These are phyloP conservation scores for Spilosoma lubricipeda DNA, from an alignment of 2,888 invertebrate species.

Conservation along the genomic window DNA sequence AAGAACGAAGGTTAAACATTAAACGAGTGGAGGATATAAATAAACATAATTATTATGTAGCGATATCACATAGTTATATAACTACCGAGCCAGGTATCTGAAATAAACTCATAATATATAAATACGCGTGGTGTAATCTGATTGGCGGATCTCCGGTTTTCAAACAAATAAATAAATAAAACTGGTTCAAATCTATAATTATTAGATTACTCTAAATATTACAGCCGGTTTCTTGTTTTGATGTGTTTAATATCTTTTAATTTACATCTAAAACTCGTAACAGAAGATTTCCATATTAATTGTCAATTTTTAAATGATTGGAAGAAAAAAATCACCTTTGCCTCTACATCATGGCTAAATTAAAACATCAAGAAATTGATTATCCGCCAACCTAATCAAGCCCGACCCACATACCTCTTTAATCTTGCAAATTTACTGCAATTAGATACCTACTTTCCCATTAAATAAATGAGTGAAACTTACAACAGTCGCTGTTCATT, in stretches of 20 bases:
- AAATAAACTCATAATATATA: neutral
- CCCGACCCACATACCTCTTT: conserved; percentile 15
- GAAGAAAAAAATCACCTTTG: conserved; percentile 17
- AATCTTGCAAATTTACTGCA: conserved; percentile 45
- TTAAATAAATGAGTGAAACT: conserved; percentile 65
- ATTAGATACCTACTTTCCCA: conserved; percentile 63
- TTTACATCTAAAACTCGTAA: conserved; percentile 15
- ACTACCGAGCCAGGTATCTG: neutral
- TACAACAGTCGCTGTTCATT: conserved; percentile 30
- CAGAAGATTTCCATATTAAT: conserved; percentile 30
- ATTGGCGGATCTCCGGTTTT: conserved; percentile 5
- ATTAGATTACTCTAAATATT: conserved; percentile 28
- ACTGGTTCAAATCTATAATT: conserved; percentile 46
- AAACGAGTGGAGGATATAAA: neutral
- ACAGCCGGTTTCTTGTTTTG: conserved; percentile 30
- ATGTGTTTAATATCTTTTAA: conserved; percentile 19
- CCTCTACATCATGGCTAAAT: neutral
- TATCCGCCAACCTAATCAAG: conserved; percentile 2
- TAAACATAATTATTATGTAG: neutral
- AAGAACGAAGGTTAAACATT: neutral
- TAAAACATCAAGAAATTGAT: neutral
- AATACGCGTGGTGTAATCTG: neutral
- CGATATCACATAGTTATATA: neutral
- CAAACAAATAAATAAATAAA: conserved; percentile 4
- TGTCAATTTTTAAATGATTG: conserved; percentile 16